Base-by-base conservation (phyloP, 2,797 vertebrate species). In the Bradypus variegatus region DNA sequence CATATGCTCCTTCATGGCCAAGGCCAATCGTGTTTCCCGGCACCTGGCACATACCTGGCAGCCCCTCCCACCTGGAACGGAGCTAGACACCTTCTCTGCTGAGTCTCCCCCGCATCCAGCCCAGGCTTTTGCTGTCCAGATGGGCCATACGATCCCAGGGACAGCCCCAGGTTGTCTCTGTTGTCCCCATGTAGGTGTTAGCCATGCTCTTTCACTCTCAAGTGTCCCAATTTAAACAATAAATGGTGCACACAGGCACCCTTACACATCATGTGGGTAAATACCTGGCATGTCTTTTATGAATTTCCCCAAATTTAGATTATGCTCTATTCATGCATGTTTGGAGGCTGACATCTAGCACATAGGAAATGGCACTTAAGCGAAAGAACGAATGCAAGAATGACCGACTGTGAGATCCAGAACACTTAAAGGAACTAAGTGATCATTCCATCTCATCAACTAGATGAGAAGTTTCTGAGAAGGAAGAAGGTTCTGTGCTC, bases 321-420 rank as follows among this genome's bases (percentile, higher is more conserved):
- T 23, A 55, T 1, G 21, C 48, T n/a, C 48, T 29, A 1, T 12
- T 8, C 36, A 0, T 0, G 1, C 2, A 0, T 2, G 14, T 16
- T 8, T 27, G 41, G 48, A 3, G 4, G 7, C n/a, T 75, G 36
- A 60, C 50, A 23, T 3, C 55, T 2, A 23, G 9, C 23, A 2
- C 10, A 8, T 58, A 8, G 53, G 2, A 25, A 16, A 3, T 1
- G 1, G 19, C 27, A 14, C 23, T 50, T 11, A 33, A 8, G 8
- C 7, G 33, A 13, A 55, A 65, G 55, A 48, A 21, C 2, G 12
- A 31, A 25, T 0, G 25, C 15, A 27, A 67, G 64, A 64, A 5
- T 2, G 6, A 38, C 50, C 23, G 0, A 0, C 36, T 18, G 1
- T 9, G 60, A 38, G 87, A 11, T 19, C 8, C 3, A 41, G 31